phyloP scores from a whole-genome alignment of 2,888 invertebrate genomes.

The Rhogogaster chlorosoma region DNA sequence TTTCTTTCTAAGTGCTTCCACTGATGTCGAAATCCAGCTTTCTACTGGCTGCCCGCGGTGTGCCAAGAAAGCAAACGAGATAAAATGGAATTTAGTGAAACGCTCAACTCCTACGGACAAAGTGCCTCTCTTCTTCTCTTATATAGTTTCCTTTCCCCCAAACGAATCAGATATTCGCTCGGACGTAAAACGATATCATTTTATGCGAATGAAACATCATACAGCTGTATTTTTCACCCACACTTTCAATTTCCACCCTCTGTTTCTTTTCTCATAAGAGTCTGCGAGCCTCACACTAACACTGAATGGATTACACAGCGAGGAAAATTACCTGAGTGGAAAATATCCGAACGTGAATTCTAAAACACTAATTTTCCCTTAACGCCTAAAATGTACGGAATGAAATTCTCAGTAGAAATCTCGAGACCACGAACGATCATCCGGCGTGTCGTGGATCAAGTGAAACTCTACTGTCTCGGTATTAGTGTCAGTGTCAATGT shows the following conservation, averaged over 20 bases:
- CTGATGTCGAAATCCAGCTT: slow-evolving; percentile 30
- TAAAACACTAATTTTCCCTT: neutral
- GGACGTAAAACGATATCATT: slow-evolving; percentile 10
- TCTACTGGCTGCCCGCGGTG: slow-evolving; percentile 32
- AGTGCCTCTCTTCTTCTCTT: slow-evolving; percentile 40
- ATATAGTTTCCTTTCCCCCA: slow-evolving; percentile 3
- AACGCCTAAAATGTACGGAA: neutral
- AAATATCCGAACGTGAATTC: neutral
- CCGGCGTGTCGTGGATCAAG: neutral
- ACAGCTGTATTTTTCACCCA: neutral
- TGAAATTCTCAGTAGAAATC: neutral
- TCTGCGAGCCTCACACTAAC: neutral
- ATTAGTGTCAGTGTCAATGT: neutral
- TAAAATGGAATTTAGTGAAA: slow-evolving; percentile 44
- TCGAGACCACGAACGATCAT: neutral
- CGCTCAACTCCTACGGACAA: slow-evolving; percentile 26
- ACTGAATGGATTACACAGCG: neutral
- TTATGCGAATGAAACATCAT: neutral
- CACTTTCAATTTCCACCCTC: neutral
- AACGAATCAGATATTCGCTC: slow-evolving; percentile 20
- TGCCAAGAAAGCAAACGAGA: slow-evolving; percentile 46
- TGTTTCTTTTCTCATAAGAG: neutral
- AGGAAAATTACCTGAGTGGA: neutral
- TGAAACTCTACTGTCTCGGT: neutral
- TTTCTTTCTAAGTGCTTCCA: slow-evolving; percentile 21